A percentile compares a stretch with the other conserved stretches of the same genome.
These are phyloP conservation scores for Nesoenas mayeri DNA, from an alignment of 2,113 vertebrate species.

Conservation along the genomic window DNA sequence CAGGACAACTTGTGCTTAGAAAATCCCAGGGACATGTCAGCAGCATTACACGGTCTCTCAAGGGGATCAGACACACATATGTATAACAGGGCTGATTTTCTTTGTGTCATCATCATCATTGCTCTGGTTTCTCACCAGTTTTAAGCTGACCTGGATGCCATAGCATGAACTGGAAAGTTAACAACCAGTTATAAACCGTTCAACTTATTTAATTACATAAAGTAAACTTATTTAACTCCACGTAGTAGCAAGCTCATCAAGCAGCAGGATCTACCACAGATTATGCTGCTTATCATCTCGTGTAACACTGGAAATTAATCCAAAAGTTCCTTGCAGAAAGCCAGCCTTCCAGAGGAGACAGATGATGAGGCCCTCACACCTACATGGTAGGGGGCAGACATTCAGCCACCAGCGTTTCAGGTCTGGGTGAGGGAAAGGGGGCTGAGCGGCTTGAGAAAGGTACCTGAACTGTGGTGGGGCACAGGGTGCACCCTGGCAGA, in stretches of 20 bases:
- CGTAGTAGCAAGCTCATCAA: neutral
- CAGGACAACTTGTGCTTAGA: slow-evolving; percentile 10
- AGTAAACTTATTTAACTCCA: neutral
- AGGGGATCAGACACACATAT: neutral
- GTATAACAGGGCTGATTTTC: neutral
- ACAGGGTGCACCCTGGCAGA: neutral
- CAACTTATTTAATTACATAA: neutral
- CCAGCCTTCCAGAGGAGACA: neutral
- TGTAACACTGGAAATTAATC: neutral
- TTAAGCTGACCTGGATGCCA: neutral
- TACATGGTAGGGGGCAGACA: neutral
- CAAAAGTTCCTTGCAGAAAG: neutral
- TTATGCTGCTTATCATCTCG: neutral
- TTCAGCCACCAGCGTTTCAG: accelerated
- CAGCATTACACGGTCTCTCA: neutral
- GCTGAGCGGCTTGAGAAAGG: neutral
- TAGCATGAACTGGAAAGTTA: neutral
- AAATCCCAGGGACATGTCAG: neutral
- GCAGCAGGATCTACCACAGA: neutral
- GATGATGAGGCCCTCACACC: accelerated
- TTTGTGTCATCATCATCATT: neutral
- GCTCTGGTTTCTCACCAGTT: neutral
- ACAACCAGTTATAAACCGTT: neutral
- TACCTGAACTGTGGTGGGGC: neutral
- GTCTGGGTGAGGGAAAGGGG: neutral